Evolutionary conservation across 2,888 invertebrate species (phyloP), one percentile per base, ranked within the genome.

Genomic region (Lasioglossum vierecki): DNA sequence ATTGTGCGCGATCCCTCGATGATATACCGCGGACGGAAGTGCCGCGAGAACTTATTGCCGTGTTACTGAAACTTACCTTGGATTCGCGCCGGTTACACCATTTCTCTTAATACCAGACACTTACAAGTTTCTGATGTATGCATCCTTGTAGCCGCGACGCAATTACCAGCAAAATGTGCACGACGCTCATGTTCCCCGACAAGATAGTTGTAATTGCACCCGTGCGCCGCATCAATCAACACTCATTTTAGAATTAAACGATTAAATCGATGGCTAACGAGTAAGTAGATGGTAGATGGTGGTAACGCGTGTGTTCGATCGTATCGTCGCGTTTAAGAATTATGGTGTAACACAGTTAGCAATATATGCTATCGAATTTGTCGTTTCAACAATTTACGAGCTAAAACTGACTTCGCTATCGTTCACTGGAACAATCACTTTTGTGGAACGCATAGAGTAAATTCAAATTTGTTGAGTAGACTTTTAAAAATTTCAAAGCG

Each of bases 11-110:
- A 76, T 79, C 74, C 57, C 60, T 66, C 53, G 71, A 86, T 76
- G 76, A 83, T 80, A 83, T 80, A 81, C n/a, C 39, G 74, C 30
- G 49, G 41, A 26, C 76, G 79, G 79, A 86, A 66, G 53, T 77
- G 30, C 49, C 57, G 26, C 11, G 57, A 73, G 53, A 57, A 86
- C 74, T 80, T 80, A 78, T 49, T 71, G 76, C 60, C 26, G 30
- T 35, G 76, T 83, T 79, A 76, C 57, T n/a, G 35, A 41, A 49
- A 70, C 63, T 79, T 71, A 70, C 41, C 46, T 79, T 66, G 57
- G 63, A 79, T 85, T 76, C 68, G 39, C 71, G 60, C 60, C 35
- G 18, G 18, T 74, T 63, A 70, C 72, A 77, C 75, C 66, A 74
- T 84, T 85, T 66, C 80, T 80, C 75, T 60, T 79, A 76, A 76